phyloP scores from a whole-genome alignment of 2,888 invertebrate genomes.

The Harpalus rufipes region DNA sequence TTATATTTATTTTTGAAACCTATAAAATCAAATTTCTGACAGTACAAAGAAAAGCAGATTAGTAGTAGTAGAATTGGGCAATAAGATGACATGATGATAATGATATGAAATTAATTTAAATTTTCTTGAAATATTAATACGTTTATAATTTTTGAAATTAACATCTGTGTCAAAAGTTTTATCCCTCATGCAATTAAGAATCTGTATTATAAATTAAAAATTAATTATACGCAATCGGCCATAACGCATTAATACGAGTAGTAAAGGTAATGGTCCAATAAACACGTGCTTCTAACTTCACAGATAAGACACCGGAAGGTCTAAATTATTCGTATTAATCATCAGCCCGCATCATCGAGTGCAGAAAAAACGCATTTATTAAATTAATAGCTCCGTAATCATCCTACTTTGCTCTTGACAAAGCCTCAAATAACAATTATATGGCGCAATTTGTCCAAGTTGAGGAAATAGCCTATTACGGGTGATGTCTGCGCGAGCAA shows the following conservation, averaged over 20 bases:
- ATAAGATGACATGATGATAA: no score
- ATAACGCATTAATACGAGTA: constrained; percentile 32
- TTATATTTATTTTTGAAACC: no score
- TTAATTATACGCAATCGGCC: neutral
- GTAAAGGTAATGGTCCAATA: constrained; percentile 44
- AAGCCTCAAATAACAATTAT: constrained; percentile 39
- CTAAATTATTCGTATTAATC: constrained; percentile 60
- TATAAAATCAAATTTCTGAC: no score
- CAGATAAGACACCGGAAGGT: constrained; percentile 51
- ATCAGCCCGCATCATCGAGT: constrained; percentile 47
- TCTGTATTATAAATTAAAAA: constrained; percentile 5
- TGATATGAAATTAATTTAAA: no score
- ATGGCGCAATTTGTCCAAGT: constrained; percentile 43
- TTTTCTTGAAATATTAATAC: no score
- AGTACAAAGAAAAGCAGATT: no score
- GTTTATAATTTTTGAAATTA: neutral
- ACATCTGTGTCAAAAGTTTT: neutral
- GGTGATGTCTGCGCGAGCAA: neutral
- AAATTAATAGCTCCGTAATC: constrained; percentile 47
- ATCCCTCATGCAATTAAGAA: constrained; percentile 31
- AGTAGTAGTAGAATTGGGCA: no score
- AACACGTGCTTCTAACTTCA: constrained; percentile 47
- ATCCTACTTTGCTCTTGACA: constrained; percentile 14
- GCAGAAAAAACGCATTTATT: constrained; percentile 57
- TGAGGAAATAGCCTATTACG: constrained; percentile 34